These are phyloP conservation scores for Lottia gigantea DNA, from an alignment of 2,888 invertebrate genomes.

Conservation along the genomic window DNA sequence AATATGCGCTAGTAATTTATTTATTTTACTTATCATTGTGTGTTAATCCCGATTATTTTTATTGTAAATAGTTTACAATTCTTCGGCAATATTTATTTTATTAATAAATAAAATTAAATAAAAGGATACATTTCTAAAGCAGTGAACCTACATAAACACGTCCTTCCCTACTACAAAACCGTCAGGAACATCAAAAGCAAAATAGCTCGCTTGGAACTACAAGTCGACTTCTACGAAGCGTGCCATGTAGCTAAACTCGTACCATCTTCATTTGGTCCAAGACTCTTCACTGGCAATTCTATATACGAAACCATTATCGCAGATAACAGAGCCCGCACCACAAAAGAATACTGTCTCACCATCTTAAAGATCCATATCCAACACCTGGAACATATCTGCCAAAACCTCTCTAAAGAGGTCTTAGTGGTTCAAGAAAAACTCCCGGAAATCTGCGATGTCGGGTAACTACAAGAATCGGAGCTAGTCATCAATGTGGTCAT, in stretches of 20 bases:
- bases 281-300: not conserved
- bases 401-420: not conserved
- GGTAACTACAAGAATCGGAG: not conserved
- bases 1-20: too few relatives aligned
- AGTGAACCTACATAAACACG: not conserved
- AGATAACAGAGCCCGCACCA: not conserved
- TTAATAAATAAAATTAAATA: too few relatives aligned
- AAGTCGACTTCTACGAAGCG: not conserved
- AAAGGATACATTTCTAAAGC: too few relatives aligned
- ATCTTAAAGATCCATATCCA: not conserved
- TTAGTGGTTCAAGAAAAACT: not conserved
- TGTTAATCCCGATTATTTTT: too few relatives aligned
- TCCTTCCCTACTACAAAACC: not conserved
- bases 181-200: not conserved
- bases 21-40: too few relatives aligned
- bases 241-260: not conserved
- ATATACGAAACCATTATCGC: not conserved
- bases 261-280: too few relatives aligned
- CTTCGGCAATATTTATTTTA: too few relatives aligned
- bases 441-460: not conserved
- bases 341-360: not conserved
- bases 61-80: too few relatives aligned
- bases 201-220: not conserved
- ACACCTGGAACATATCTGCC: not conserved
- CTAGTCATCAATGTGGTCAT: not conserved